Conservation (phyloP, 2,113 vertebrate species). For the Oncorhynchus gorbuscha region DNA sequence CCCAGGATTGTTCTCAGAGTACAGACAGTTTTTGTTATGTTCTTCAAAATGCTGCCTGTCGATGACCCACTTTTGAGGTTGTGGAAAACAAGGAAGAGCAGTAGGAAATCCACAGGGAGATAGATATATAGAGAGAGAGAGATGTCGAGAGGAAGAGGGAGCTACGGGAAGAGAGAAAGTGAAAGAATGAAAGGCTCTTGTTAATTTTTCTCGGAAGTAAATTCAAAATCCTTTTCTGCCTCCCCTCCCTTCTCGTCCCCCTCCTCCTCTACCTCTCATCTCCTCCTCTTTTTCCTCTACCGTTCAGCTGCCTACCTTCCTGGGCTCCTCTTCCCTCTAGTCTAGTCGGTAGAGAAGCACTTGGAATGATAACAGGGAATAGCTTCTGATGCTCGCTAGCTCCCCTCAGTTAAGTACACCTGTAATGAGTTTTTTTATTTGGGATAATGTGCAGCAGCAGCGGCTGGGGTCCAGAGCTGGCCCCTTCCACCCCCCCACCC, state of each 20-base stretch:
- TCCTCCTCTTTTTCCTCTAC: conserved; percentile 24
- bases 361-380: conserved; percentile 73
- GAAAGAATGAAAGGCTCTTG: conserved; percentile 46
- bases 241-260: conserved; percentile 5
- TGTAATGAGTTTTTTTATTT: conserved; percentile 83
- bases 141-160: conserved; percentile 2
- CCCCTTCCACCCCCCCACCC: conserved; percentile 31
- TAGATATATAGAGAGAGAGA: conserved; percentile 49
- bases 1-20: conserved; percentile 63
- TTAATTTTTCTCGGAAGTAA: conserved; percentile 53
- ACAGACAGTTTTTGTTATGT: conserved; percentile 40
- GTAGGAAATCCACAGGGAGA: conserved; percentile 66
- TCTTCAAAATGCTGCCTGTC: conserved; percentile 74
- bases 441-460: conserved; percentile 75
- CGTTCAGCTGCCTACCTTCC: conserved; percentile 50
- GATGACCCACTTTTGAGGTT: conserved; percentile 80
- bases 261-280: conserved; percentile 25
- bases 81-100: conserved; percentile 76
- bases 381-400: conserved; percentile 70
- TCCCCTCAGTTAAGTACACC: conserved; percentile 77
- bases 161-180: conserved; percentile 19
- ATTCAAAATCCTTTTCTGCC: conserved; percentile 42
- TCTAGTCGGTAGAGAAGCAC: conserved; percentile 67
- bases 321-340: conserved; percentile 57
- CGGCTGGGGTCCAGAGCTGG: conserved; percentile 57